Base-by-base conservation (phyloP, 2,113 vertebrate species). In the Eurypyga helias region DNA sequence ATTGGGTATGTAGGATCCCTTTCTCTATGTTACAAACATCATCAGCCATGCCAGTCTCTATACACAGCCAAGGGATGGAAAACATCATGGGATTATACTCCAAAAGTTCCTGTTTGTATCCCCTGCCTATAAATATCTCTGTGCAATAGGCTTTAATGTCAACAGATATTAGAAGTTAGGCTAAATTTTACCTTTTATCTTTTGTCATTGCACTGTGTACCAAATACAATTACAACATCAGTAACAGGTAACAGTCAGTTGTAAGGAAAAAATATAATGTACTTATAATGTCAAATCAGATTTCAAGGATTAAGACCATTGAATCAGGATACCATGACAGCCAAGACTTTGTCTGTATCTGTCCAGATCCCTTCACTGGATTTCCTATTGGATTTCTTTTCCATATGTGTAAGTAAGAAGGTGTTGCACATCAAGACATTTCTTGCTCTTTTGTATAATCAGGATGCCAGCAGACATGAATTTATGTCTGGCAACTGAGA, bases 1-100 rank as follows among this genome's bases (percentile, higher is more conserved):
- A 41, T 41, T 80, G 10, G 6, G 11, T 66, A 70, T 15, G 1
- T n/a, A 89, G 5, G 5, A 73, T 13, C 2, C 17, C 5, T 78
- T 33, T 85, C 8, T 1, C 26, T 64, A 5, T 46, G 15, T 55
- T 69, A 73, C n/a, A 73, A 91, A 84, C 4, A 16, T 58, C 23
- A 45, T 2, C 25, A 24, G 41, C 7, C 13, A 70, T 26, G 5
- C 9, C 49, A 20, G 13, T 29, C 2, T 86, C 16, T 64, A 7
- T 10, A 76, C 8, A n/a, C 2, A 88, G 29, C 17, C 26, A 81
- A 69, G 8, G 9, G 41, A 83, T 9, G 7, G 23, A 78, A 85
- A 70, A 58, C 0, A 0, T 65, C 9, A 58, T 2, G 1, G 8
- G 1, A 3, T 65, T 67, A 14, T 29, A 64, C 4, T 20, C 17